Evolutionary conservation across 2,113 vertebrate species (phyloP).

Genomic region (Dasyornis broadbenti): DNA sequence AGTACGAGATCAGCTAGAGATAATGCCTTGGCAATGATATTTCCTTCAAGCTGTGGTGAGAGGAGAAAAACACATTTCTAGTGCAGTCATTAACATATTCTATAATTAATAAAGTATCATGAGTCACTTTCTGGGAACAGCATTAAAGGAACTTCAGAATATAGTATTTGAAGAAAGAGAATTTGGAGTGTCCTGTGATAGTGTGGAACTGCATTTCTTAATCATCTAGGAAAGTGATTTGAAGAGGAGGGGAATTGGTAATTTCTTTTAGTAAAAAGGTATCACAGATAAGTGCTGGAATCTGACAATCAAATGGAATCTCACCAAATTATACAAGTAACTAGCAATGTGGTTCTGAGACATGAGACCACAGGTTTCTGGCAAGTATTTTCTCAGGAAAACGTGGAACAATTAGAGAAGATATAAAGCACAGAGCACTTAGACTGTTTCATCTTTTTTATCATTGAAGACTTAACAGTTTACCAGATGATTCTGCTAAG

Average conservation of each 20-base stretch:
- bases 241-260: not conserved
- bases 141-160: constrained; percentile 5
- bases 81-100: constrained; percentile 2
- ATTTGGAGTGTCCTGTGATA: not conserved
- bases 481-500: not conserved
- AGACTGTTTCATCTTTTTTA: not conserved
- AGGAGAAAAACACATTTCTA: not conserved
- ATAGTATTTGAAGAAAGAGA: not conserved
- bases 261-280: not conserved
- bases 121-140: constrained; percentile 24
- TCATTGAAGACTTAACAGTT: not conserved
- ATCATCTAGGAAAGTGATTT: not conserved
- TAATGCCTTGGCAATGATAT: not conserved
- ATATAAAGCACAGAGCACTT: not conserved
- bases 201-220: not conserved
- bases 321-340: not conserved
- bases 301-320: not conserved
- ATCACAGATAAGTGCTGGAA: not conserved
- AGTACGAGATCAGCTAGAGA: not conserved
- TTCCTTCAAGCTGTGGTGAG: not conserved
- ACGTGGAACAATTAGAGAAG: not conserved
- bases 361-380: not conserved
- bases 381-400: not conserved
- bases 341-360: not conserved
- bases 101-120: constrained; percentile 20